Conservation (phyloP, 2,113 vertebrate species). For the Tangachromis dhanisi region DNA sequence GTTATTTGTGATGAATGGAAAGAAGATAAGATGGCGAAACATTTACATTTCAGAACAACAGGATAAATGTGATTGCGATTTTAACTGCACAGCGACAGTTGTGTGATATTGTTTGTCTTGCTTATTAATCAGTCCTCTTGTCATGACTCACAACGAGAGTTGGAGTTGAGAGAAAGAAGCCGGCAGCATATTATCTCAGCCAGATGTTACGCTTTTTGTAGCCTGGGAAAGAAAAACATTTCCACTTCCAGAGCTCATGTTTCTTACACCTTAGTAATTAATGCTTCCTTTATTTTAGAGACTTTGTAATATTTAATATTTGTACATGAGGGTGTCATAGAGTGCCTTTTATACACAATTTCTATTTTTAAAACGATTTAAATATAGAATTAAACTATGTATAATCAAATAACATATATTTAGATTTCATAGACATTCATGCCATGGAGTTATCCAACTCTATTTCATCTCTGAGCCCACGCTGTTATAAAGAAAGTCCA, state of each 20-base stretch:
- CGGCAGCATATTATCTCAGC: neutral
- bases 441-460: neutral
- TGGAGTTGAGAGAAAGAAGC: neutral
- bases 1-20: neutral
- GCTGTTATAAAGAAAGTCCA: neutral
- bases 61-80: neutral
- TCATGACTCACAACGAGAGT: neutral
- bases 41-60: neutral
- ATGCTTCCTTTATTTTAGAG: neutral
- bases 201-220: neutral
- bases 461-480: neutral
- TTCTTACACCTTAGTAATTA: neutral
- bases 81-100: neutral
- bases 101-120: neutral
- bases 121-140: neutral
- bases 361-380: neutral
- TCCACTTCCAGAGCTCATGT: neutral
- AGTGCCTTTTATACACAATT: neutral
- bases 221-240: neutral
- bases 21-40: neutral
- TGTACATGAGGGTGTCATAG: neutral
- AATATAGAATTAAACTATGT: neutral
- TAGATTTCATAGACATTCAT: neutral
- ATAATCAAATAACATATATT: neutral
- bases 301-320: neutral